Base-by-base conservation (phyloP, 2,797 vertebrate species). In the Anableps anableps region DNA sequence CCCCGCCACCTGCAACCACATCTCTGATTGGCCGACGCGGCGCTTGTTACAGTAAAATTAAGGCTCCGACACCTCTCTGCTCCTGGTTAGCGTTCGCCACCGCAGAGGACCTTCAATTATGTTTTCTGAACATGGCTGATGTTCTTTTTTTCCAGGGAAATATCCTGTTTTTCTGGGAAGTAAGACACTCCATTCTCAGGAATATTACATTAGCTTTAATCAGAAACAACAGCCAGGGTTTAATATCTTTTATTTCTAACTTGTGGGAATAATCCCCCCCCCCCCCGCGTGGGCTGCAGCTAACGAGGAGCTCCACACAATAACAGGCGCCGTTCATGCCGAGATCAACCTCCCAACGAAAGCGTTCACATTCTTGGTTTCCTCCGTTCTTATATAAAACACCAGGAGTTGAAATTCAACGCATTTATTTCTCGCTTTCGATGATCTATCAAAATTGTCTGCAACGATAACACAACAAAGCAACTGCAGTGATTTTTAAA, bases 11-110 rank as follows among this genome's bases (percentile, higher is more conserved):
- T 84, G 72, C 77, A 85, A 62, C 71, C 72, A 79, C 76, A 72
- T 82, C 80, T 29, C 83, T 88, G 87, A 90, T 83, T 85, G 85
- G 77, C 75, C 2, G 3, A 82, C 70, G 19, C 34, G 21, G 74
- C n/a, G 75, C n/a, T 79, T 41, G 41, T 77, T 80, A 71, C 41
- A 51, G 50, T 75, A 31, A 76, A 86, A 87, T 78, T 34, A 82
- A 78, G 68, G 74, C 82, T 80, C 48, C 29, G 29, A 74, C 88
- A 88, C 90, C 77, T 72, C 43, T 55, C 4, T 47, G 68, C 43
- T 51, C 23, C n/a, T 8, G 19, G 78, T 80, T 64, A 73, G 74
- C 31, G 43, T 72, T 77, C 0, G 1, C 74, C 23, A 48, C 72
- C 19, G 41, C 55, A 76, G 75, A 66, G 75, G 50, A 50, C 50